These are phyloP conservation scores for Bicyclus anynana DNA, from an alignment of 1,140 invertebrate genomes.

Conservation along the genomic window DNA sequence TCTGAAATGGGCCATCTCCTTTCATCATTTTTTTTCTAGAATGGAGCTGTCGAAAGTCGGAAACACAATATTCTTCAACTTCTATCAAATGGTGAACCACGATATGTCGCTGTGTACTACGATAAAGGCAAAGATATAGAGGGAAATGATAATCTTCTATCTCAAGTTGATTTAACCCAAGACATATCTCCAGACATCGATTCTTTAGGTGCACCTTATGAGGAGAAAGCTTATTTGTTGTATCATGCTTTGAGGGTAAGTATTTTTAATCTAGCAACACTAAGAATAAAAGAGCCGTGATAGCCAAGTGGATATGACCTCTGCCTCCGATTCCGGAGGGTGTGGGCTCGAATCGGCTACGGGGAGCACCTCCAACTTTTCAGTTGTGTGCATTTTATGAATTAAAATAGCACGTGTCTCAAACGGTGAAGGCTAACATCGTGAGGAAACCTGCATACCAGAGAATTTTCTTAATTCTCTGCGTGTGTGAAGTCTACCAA, in stretches of 20 bases:
- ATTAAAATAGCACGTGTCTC: no score
- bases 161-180: neutral
- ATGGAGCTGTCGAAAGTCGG: neutral
- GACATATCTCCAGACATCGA: slow-evolving; percentile 3
- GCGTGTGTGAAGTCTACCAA: no score
- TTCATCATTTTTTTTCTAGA: slow-evolving; percentile 7
- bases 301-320: no score
- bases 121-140: neutral
- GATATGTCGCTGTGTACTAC: neutral
- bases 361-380: no score
- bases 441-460: no score
- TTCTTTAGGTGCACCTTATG: slow-evolving; percentile 9
- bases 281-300: no score
- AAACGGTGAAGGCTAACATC: no score
- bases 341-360: no score
- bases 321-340: no score
- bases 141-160: neutral
- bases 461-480: no score
- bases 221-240: slow-evolving; percentile 28
- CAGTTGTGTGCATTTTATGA: no score
- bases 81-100: neutral
- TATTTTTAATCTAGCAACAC: neutral
- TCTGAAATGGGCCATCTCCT: no score
- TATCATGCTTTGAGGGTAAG: slow-evolving; percentile 33
- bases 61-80: neutral